Conservation (phyloP, 1,140 invertebrate genomes). For the Leptestheria dahalacensis region DNA sequence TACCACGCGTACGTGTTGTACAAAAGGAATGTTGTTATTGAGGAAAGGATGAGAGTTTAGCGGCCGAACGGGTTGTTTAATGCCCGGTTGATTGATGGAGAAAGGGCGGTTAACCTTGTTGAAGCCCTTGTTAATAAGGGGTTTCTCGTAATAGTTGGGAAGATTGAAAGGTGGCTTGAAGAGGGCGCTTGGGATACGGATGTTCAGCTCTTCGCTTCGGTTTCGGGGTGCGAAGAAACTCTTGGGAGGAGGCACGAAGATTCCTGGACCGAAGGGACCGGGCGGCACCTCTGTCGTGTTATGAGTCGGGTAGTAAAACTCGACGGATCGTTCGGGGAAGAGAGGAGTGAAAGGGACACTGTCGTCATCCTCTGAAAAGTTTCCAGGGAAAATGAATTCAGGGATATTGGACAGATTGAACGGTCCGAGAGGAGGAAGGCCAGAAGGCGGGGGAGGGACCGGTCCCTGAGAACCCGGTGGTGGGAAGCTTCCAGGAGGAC, state of each 20-base stretch:
- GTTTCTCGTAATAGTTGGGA: slow-evolving; percentile 25
- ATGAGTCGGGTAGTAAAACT: slow-evolving; percentile 62
- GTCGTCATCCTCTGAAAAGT: slow-evolving; percentile 38
- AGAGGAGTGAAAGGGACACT: slow-evolving; percentile 59
- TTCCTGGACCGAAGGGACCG: slow-evolving; percentile 69
- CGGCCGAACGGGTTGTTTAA: background rate
- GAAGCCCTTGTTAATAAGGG: slow-evolving; percentile 18
- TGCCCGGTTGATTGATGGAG: slow-evolving; percentile 1
- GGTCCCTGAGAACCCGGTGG: background rate
- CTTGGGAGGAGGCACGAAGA: slow-evolving; percentile 68
- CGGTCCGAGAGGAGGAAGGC: background rate
- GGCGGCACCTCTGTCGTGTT: slow-evolving; percentile 60
- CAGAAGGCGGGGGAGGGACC: background rate
- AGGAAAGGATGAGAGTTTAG: background rate
- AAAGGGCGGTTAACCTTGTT: slow-evolving; percentile 4
- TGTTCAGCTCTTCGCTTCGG: slow-evolving; percentile 14
- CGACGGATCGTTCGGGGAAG: slow-evolving; percentile 76
- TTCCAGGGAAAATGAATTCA: slow-evolving; percentile 1
- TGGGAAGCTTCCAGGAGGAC: background rate
- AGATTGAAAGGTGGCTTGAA: slow-evolving; percentile 8
- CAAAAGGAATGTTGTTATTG: background rate
- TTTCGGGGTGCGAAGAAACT: slow-evolving; percentile 60
- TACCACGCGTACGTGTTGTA: background rate
- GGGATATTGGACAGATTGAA: background rate
- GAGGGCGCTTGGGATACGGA: background rate